These are phyloP conservation scores for Drosophila merina DNA, from an alignment of 2,888 invertebrate species.

Conservation along the genomic window DNA sequence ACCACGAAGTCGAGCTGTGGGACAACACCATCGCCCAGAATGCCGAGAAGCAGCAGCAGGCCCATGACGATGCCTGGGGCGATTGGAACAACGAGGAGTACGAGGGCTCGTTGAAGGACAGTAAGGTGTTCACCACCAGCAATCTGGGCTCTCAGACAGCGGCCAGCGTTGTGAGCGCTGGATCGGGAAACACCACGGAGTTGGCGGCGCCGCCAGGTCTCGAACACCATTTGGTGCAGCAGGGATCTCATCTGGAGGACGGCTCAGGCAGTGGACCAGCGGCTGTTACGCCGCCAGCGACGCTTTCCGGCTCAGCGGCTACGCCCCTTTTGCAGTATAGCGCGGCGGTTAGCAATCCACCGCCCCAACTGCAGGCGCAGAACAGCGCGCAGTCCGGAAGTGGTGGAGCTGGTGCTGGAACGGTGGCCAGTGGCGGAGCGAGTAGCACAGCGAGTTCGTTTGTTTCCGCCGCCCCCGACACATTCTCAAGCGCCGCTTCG, in stretches of 20 bases:
- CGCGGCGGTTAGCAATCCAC: slow-evolving; percentile 79
- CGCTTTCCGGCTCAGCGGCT: slow-evolving; percentile 57
- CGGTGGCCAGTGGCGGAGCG: slow-evolving; percentile 15
- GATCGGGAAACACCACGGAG: slow-evolving; percentile 51
- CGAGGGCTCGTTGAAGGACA: slow-evolving; percentile 96
- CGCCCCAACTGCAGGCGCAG: slow-evolving; percentile 59
- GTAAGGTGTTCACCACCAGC: slow-evolving; percentile 95
- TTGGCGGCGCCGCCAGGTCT: slow-evolving; percentile 84
- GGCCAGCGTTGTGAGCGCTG: slow-evolving; percentile 77
- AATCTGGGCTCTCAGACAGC: slow-evolving; percentile 81
- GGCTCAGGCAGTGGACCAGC: slow-evolving; percentile 63
- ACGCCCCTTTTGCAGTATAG: slow-evolving; percentile 81
- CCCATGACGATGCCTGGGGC: slow-evolving; percentile 85
- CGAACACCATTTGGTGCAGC: slow-evolving; percentile 83
- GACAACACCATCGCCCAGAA: slow-evolving; percentile 85
- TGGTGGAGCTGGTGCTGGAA: slow-evolving; percentile 47
- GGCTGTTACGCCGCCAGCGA: slow-evolving; percentile 40
- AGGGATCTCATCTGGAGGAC: slow-evolving; percentile 80
- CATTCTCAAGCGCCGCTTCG: slow-evolving; percentile 79
- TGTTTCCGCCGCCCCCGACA: slow-evolving; percentile 59
- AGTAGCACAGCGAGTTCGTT: slow-evolving; percentile 28
- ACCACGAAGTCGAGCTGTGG: slow-evolving; percentile 86
- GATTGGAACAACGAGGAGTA: slow-evolving; percentile 98
- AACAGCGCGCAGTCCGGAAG: slow-evolving; percentile 50
- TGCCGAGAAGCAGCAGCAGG: slow-evolving; percentile 82